Evolutionary conservation across 2,888 invertebrate genomes (phyloP).

Genomic region (Notodonta dromedarius): DNA sequence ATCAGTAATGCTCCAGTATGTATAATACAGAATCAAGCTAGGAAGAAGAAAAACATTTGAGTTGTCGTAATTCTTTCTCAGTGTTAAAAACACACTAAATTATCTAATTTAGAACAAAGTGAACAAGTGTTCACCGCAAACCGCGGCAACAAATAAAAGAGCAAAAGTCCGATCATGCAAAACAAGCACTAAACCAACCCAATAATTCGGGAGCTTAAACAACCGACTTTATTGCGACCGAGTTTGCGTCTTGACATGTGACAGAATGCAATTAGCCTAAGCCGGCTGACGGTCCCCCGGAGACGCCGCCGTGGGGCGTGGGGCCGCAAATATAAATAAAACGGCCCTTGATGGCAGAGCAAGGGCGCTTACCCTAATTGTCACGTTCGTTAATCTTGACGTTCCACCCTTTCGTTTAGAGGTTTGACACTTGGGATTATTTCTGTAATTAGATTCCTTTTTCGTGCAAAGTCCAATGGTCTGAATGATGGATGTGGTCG

Average conservation of each 20-base stretch:
- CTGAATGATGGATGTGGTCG: neutral
- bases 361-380: constrained; percentile 46
- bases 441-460: constrained; percentile 38
- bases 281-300: constrained; percentile 13
- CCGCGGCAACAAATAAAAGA: too few species aligned
- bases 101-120: too few species aligned
- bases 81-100: too few species aligned
- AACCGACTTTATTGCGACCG: constrained; percentile 25
- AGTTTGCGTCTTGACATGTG: constrained; percentile 27
- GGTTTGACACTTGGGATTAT: constrained; percentile 37
- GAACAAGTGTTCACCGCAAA: too few species aligned
- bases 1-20: too few species aligned
- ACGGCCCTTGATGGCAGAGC: constrained; percentile 27
- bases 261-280: constrained; percentile 30
- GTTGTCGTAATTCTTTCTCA: too few species aligned
- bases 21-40: too few species aligned
- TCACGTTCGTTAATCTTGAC: constrained; percentile 42
- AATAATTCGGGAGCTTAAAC: constrained; percentile 4
- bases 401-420: constrained; percentile 36
- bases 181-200: neutral
- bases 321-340: constrained; percentile 37
- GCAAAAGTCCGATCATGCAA: too few species aligned
- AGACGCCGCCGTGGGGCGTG: constrained; percentile 25
- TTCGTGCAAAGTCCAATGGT: neutral
- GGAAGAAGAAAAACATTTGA: too few species aligned